phyloP scores from a whole-genome alignment of 2,888 invertebrate species.

The Caenorhabditis imperialis region DNA sequence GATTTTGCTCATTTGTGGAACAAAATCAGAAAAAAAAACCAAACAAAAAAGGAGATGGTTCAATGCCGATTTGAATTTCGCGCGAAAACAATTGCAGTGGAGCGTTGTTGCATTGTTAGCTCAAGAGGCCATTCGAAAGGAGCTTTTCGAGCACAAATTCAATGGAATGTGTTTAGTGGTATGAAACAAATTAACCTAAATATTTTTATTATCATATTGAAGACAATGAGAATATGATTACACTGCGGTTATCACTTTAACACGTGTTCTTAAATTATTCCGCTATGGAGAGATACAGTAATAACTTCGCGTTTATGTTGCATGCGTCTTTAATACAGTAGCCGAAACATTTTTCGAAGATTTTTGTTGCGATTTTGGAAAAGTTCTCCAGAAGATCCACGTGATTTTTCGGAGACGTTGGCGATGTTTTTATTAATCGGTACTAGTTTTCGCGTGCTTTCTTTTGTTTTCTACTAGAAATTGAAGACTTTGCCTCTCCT shows the following conservation, averaged over 20 bases:
- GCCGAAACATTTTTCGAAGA: neutral
- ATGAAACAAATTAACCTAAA: too few relatives aligned
- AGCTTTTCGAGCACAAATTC: neutral
- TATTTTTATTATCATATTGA: too few relatives aligned
- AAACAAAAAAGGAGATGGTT: neutral
- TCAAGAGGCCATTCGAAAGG: too few relatives aligned
- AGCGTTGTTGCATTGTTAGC: constrained; percentile 23
- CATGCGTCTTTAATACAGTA: neutral
- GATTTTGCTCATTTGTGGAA: constrained; percentile 1
- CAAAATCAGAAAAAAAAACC: neutral
- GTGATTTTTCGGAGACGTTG: neutral
- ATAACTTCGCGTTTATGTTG: too few relatives aligned
- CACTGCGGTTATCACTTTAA: too few relatives aligned
- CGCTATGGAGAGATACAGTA: too few relatives aligned
- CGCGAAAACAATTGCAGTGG: neutral
- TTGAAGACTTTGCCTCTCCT: too few relatives aligned
- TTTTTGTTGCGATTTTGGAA: neutral
- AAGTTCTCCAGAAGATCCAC: neutral
- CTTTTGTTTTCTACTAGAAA: too few relatives aligned
- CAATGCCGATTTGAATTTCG: too few relatives aligned
- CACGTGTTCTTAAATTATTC: too few relatives aligned
- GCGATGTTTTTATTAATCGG: constrained; percentile 5
- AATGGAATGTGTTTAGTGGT: too few relatives aligned
- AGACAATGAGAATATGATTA: too few relatives aligned
- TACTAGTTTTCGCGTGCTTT: constrained; percentile 16